Base-by-base conservation (phyloP, 2,888 invertebrate genomes). In the Drosophila pseudotalamancana region DNA sequence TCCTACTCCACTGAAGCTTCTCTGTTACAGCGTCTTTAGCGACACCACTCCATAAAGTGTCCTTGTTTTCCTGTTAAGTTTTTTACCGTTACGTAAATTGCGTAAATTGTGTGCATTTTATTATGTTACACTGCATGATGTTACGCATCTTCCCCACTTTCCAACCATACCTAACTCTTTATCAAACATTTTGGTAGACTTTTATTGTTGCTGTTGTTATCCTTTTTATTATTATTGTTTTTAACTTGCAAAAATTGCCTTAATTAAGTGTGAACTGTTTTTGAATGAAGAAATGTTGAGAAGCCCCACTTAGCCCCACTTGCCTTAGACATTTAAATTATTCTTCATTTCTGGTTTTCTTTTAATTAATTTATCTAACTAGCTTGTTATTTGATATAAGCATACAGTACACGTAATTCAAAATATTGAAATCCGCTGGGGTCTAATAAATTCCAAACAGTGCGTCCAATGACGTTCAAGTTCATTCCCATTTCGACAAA, bases 41-140 rank as follows among this genome's bases (percentile, higher is more conserved):
- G 25, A n/a, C 46, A n/a, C 14, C 12, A 23, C 42, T 14, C 27
- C 19, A 31, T 18, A 51, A 65, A 60, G 62, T 57, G 49, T 77
- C 69, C 63, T 77, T 77, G 77, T 57, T 76, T 76, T 72, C 63
- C 71, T 66, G 67, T 81, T 73, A 76, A 76, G 73, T 80, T 74
- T 74, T 81, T 71, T 74, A 71, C 65, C 77, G 64, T 76, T 69
- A 64, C 76, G 71, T 81, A 74, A 80, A 77, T 80, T 80, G 73
- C 67, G 80, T 73, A 77, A 80, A 80, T 81, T 81, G 77, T 74
- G 74, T 61, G 68, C 71, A 77, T 81, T 78, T 81, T 77, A 81
- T 74, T 74, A 74, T 63, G 65, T 65, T 66, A 68, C 60, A 64
- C 65, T 79, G 71, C 68, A 56, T 54, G 55, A 57, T 59, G 63